These are phyloP conservation scores for Melipona quadrifasciata DNA, from an alignment of 1,140 invertebrate species.

Conservation along the genomic window DNA sequence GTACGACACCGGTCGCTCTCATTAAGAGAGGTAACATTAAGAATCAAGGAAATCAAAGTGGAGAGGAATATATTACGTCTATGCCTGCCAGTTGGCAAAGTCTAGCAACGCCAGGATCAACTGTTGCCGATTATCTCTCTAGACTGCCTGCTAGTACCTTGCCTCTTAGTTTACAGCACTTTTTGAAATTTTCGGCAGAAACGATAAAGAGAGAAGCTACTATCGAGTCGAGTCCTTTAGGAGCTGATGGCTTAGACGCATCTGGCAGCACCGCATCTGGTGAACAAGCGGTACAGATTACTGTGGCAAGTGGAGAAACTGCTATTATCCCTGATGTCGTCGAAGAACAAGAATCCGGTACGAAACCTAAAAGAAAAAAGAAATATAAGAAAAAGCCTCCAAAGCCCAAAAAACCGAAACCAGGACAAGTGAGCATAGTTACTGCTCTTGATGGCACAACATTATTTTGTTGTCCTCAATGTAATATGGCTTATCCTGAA, in stretches of 20 bases:
- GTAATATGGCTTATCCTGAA: conserved; percentile 90
- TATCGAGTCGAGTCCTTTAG: conserved; percentile 81
- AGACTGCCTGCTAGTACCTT: conserved; percentile 84
- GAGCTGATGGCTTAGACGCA: conserved; percentile 76
- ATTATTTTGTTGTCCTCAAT: conserved; percentile 90
- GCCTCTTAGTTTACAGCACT: conserved; percentile 82
- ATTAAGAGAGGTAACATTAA: conserved; percentile 82
- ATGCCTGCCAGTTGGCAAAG: conserved; percentile 86
- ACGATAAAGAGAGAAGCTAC: conserved; percentile 82
- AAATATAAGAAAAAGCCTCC: conserved; percentile 91
- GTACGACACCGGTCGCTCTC: conserved; percentile 81
- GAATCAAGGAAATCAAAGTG: conserved; percentile 73
- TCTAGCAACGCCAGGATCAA: conserved; percentile 86
- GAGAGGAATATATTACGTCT: conserved; percentile 77
- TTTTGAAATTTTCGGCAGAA: conserved; percentile 84
- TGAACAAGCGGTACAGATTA: conserved; percentile 78
- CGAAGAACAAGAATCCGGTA: conserved; percentile 79
- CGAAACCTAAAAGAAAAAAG: conserved; percentile 87
- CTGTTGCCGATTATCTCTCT: conserved; percentile 91
- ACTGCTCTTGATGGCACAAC: conserved; percentile 87
- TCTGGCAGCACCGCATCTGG: conserved; percentile 72
- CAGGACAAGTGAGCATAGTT: conserved; percentile 88
- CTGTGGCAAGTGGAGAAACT: conserved; percentile 76
- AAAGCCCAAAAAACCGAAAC: conserved; percentile 87
- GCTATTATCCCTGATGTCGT: conserved; percentile 82